Evolutionary conservation across 2,888 invertebrate genomes (phyloP), one percentile per base, ranked within the genome.

Genomic region (Palloptera scutellata): DNA sequence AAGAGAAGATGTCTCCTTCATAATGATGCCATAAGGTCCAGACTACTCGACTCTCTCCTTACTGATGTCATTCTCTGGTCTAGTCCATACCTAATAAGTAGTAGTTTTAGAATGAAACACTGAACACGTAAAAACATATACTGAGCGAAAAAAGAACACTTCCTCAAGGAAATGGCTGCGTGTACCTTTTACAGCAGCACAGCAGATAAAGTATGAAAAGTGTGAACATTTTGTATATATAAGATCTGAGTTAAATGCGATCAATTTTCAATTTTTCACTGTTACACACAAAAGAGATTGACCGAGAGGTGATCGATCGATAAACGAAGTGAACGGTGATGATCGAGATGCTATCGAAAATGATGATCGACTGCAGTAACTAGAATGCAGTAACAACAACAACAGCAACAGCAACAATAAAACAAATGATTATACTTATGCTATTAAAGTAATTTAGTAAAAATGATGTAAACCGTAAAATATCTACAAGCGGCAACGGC

Each of bases 361-460:
- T 51, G 43, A 17, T 54, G 11, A 43, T 30, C 53, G 58, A 48
- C 10, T 17, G 51, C 57, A 13, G 1, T 11, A 15, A 5, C 45
- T 19, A 13, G 10, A 5, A 1, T 17, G 41, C 19, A 41, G 17
- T 20, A 40, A 53, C 54, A 53, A 60, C 53, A 30, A 17, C 43
- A 60, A 40, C 8, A 55, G 15, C 20, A 43, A 30, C 42, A 51
- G n/a, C 64, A 64, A 58, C 30, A 58, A 60, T 64, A 64, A 67
- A 71, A 67, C 69, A 73, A 82, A 81, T 81, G 78, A 81, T 81
- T 81, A 78, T 81, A 77, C 80, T 81, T 82, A 81, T 78, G 77
- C 76, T 77, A 78, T 82, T 82, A 80, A 82, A 82, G 81, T 77
- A 82, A 81, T 82, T 82, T 82, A 78, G 76, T 74, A 43, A 63